Evolutionary conservation across 2,797 vertebrate species (phyloP), one percentile per base, ranked within the genome.

Genomic region (Clarias pachynema): DNA sequence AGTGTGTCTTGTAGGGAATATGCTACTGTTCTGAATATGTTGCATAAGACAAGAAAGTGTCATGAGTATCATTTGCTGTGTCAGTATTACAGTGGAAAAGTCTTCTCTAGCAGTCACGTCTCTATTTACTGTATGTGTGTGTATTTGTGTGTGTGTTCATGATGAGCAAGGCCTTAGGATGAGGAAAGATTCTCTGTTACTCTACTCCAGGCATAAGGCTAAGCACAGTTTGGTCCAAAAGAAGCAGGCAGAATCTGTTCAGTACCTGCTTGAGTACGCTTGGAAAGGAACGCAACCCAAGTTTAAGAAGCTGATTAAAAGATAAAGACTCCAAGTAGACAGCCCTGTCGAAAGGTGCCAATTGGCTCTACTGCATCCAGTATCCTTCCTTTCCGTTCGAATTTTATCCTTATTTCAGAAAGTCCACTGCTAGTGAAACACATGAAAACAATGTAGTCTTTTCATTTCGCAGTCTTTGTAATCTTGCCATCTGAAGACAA

Each of bases 271-370:
- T 79, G 87, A 80, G 89, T 85, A 87, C 84, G 84, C 83, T 84
- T 59, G 40, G 83, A 84, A 87, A 85, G 86, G 86, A 84, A 87
- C 85, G 57, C 80, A 80, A 82, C 77, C 85, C 75, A 82, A 79
- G 83, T 81, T 72, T 74, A 86, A 84, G 79, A 84, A 60, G 75
- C 85, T 91, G 90, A 91, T 91, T 91, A 91, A 91, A 91, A 90
- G 90, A 90, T 87, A 87, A 81, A 83, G 86, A 88, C 82, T 85
- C 77, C 86, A 87, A 88, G 82, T 78, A 53, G 86, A 85, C 82
- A 83, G 82, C 88, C 83, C 79, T 81, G 82, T 85, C 81, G 85
- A 84, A 84, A 87, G 81, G 49, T 88, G 87, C 88, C 89, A 90
- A 86, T 85, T 85, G 89, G 86, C 87, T 87, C 69, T 84, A 84